Conservation (phyloP, 2,113 vertebrate genomes). For the Maccullochella peelii region DNA sequence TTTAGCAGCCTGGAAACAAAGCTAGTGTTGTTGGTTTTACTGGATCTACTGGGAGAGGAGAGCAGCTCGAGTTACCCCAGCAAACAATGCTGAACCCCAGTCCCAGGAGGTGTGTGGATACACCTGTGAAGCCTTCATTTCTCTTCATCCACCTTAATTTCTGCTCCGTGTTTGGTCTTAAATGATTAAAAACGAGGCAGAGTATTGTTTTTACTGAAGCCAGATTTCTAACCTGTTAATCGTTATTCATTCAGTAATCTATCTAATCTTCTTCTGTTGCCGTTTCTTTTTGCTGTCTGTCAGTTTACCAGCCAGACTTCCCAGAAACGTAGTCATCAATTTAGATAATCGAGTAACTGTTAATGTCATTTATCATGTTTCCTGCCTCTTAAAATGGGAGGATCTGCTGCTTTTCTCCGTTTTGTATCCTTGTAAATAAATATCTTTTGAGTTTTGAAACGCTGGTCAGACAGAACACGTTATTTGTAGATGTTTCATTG, state of each 20-base stretch:
- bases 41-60: constrained; percentile 44
- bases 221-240: neutral
- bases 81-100: constrained; percentile 24
- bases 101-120: constrained; percentile 1
- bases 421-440: neutral
- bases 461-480: too few species aligned
- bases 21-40: constrained; percentile 60
- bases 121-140: neutral
- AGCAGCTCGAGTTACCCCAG: constrained; percentile 46
- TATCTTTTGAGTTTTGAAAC: too few species aligned
- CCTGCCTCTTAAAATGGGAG: neutral
- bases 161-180: neutral
- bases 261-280: neutral
- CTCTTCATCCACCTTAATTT: too few species aligned
- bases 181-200: neutral
- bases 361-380: neutral
- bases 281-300: neutral
- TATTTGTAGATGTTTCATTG: too few species aligned
- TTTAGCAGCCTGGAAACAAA: constrained; percentile 38
- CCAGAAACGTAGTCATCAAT: neutral
- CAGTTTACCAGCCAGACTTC: neutral
- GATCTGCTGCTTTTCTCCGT: neutral
- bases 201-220: neutral
- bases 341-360: neutral
- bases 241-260: neutral